Conservation (phyloP, 2,888 invertebrate species). For the Sphecodes monilicornis region DNA sequence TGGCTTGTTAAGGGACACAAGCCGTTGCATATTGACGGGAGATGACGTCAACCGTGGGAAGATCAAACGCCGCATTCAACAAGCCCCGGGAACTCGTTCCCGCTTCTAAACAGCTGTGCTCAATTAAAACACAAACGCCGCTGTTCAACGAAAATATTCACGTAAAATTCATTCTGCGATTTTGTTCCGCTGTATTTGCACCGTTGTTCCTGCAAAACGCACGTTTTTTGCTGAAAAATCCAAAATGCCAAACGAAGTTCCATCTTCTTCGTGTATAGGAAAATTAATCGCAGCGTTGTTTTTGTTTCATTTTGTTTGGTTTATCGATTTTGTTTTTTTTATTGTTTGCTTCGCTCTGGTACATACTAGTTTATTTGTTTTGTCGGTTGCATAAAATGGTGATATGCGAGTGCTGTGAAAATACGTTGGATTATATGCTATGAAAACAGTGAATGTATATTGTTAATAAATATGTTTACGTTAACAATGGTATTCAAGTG, state of each 20-base stretch:
- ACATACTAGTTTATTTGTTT: background rate
- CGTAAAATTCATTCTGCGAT: background rate
- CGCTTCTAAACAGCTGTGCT: background rate
- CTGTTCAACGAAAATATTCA: background rate
- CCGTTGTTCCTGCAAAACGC: background rate
- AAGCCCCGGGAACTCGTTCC: background rate
- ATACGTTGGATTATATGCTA: background rate
- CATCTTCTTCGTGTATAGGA: background rate
- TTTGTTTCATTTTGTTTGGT: background rate
- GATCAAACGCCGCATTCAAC: constrained; percentile 12
- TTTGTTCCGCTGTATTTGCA: background rate
- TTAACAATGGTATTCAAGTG: no score
- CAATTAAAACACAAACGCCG: background rate
- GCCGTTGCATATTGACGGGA: background rate
- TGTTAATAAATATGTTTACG: background rate
- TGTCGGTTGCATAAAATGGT: background rate
- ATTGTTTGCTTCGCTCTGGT: background rate
- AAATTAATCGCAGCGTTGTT: background rate
- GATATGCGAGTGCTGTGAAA: background rate
- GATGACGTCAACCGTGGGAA: constrained; percentile 34
- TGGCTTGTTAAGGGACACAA: constrained; percentile 31
- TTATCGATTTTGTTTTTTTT: background rate
- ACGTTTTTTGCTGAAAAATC: background rate
- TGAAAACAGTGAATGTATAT: background rate
- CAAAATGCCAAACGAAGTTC: background rate